A percentile compares a stretch with the other conserved stretches of the same genome.
These are phyloP conservation scores for Sphaerodactylus townsendi DNA, from an alignment of 2,113 vertebrate species.

Conservation along the genomic window DNA sequence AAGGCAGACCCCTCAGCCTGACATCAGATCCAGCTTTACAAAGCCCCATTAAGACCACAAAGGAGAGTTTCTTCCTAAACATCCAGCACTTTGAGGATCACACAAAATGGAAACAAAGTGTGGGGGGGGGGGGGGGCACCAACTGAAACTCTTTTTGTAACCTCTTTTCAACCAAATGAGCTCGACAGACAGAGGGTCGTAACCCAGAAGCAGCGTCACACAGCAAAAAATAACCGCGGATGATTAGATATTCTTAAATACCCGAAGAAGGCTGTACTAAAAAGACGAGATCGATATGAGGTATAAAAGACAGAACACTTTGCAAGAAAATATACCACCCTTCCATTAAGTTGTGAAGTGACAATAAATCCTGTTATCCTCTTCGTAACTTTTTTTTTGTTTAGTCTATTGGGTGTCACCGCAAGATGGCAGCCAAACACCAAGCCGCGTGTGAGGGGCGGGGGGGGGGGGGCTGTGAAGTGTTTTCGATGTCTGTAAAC, in stretches of 20 bases:
- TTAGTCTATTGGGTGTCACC: slow-evolving; percentile 51
- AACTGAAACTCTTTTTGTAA: slow-evolving; percentile 26
- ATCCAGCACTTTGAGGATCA: slow-evolving; percentile 45
- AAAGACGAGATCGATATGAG: slow-evolving; percentile 60
- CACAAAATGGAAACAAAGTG: slow-evolving; percentile 43
- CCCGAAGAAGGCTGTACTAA: slow-evolving; percentile 63
- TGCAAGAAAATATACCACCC: slow-evolving; percentile 63
- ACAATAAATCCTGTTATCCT: slow-evolving; percentile 45
- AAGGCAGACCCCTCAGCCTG: slow-evolving; percentile 22
- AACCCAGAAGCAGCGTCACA: slow-evolving; percentile 33
- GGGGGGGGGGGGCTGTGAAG: slow-evolving; percentile 66
- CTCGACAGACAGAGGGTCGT: background rate
- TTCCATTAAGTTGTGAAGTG: slow-evolving; percentile 63
- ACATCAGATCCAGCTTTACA: slow-evolving; percentile 53
- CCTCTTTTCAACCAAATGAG: slow-evolving; percentile 36
- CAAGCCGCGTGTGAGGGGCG: slow-evolving; percentile 17
- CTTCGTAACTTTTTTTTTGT: slow-evolving; percentile 34
- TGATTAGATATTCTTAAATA: slow-evolving; percentile 67
- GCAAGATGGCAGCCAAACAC: slow-evolving; percentile 57
- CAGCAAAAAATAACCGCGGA: slow-evolving; percentile 67
- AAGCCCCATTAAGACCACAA: slow-evolving; percentile 34
- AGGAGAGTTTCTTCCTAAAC: slow-evolving; percentile 29
- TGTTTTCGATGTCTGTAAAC: slow-evolving; percentile 83
- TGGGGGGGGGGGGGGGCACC: background rate
- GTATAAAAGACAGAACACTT: slow-evolving; percentile 64